Conservation (phyloP, 2,113 vertebrate species). For the Ammodytes marinus region DNA sequence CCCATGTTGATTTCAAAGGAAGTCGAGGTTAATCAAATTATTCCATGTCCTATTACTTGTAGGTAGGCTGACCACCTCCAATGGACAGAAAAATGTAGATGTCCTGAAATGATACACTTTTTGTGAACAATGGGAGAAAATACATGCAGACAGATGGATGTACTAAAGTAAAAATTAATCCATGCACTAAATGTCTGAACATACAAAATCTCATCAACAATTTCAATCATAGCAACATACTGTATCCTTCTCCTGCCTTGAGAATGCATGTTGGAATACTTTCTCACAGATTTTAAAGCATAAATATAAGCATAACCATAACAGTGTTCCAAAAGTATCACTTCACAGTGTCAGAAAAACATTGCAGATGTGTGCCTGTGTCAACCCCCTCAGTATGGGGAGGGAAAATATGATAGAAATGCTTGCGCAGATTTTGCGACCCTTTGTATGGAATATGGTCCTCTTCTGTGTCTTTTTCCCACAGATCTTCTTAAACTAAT, state of each 20-base stretch:
- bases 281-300: constrained; percentile 74
- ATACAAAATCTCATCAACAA: background rate
- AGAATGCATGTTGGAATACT: constrained; percentile 66
- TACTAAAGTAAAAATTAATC: background rate
- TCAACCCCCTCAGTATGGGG: constrained; percentile 54
- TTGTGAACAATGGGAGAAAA: background rate
- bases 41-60: background rate
- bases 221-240: background rate
- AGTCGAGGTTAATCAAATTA: background rate
- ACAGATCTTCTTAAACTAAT: constrained; percentile 63
- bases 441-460: constrained; percentile 59
- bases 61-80: background rate
- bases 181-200: background rate
- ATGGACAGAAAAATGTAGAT: background rate
- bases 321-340: constrained; percentile 73
- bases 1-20: background rate
- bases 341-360: constrained; percentile 75
- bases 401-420: constrained; percentile 57
- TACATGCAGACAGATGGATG: background rate
- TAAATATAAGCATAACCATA: constrained; percentile 67
- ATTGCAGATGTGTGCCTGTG: constrained; percentile 61
- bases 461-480: constrained; percentile 50
- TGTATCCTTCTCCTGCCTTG: constrained; percentile 23
- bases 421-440: constrained; percentile 60
- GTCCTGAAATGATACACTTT: background rate